A percentile compares a stretch with the other conserved stretches of the same genome.
Evolutionary conservation across 2,113 vertebrate genomes (phyloP).

Genomic region (Saguinus imperator): DNA sequence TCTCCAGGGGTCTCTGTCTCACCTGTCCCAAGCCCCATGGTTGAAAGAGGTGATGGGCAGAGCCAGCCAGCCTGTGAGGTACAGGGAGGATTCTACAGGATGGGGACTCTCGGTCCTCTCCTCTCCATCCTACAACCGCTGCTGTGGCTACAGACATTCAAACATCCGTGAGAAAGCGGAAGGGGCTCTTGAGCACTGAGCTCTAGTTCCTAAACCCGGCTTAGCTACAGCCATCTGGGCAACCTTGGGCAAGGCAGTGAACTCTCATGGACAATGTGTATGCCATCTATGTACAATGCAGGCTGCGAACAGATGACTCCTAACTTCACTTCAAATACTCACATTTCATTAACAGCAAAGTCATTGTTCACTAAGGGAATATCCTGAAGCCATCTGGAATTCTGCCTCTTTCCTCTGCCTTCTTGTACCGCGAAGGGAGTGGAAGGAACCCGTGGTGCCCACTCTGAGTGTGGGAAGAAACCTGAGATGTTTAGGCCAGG

Average conservation of each 20-base stretch:
- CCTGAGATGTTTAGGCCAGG: neutral
- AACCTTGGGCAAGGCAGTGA: neutral
- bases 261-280: neutral
- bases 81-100: neutral
- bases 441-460: too few relatives aligned
- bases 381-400: neutral
- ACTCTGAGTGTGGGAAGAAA: neutral
- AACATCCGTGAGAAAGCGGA: fast-evolving
- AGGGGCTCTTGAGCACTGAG: neutral
- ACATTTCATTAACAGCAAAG: neutral
- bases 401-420: neutral
- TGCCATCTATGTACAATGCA: neutral
- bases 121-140: neutral
- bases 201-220: neutral
- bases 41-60: too few relatives aligned
- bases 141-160: neutral
- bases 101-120: fast-evolving
- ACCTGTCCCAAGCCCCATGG: neutral
- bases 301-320: too few relatives aligned
- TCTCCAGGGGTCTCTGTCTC: neutral
- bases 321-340: neutral
- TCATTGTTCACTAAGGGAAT: neutral
- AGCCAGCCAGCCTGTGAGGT: too few relatives aligned
- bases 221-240: neutral
- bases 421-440: neutral